Percentiles rank a stretch among this genome's conserved stretches.
Evolutionary conservation across 2,888 invertebrate species (phyloP).

Genomic region (Epirrita christyi): DNA sequence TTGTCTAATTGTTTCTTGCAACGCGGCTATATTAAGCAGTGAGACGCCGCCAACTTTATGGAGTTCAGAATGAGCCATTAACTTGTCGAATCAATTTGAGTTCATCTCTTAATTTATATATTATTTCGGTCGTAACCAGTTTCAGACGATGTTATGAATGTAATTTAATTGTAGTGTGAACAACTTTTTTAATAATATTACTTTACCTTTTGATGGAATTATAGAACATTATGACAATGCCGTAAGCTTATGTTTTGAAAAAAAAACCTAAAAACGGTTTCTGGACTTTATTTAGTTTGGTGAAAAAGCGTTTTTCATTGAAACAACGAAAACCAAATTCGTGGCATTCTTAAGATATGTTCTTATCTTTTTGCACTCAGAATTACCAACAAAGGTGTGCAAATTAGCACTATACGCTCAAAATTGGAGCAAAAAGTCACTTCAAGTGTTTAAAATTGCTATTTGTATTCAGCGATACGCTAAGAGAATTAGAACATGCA

Average conservation of each 20-base stretch:
- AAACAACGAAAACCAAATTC: background rate
- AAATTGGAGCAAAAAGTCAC: conserved; percentile 26
- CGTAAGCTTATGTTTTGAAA: background rate
- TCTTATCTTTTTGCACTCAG: background rate
- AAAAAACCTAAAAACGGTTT: background rate
- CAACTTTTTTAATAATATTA: conserved; percentile 4
- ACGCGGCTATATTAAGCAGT: conserved; percentile 81
- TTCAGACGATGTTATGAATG: conserved; percentile 19
- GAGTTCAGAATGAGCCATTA: conserved; percentile 81
- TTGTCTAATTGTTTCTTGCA: conserved; percentile 84
- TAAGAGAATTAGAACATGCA: conserved; percentile 49
- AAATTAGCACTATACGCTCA: conserved; percentile 19
- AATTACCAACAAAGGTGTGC: background rate
- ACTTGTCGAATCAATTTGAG: conserved; percentile 80
- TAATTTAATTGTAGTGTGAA: conserved; percentile 21
- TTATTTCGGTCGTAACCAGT: conserved; percentile 53
- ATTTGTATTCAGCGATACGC: conserved; percentile 49
- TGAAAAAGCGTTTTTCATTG: too few species aligned
- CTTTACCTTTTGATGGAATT: background rate
- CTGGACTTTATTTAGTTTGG: too few species aligned
- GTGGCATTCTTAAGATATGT: background rate
- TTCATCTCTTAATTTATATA: conserved; percentile 62
- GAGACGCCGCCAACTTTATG: conserved; percentile 78
- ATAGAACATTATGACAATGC: background rate
- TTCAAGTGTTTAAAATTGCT: conserved; percentile 33